Conservation (phyloP, 2,797 vertebrate genomes). For the Microcaecilia unicolor region DNA sequence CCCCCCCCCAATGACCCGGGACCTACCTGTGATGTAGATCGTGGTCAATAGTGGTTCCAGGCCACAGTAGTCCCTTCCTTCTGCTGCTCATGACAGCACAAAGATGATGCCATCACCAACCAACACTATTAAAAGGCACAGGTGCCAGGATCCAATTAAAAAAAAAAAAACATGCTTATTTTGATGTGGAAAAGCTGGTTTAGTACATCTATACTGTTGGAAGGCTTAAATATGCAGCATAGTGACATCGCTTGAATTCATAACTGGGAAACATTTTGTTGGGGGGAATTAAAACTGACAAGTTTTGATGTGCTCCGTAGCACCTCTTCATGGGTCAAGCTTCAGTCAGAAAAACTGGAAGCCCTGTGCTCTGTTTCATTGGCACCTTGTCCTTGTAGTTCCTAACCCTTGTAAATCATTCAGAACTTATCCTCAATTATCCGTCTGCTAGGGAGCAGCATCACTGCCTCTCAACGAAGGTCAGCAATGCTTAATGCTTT, state of each 20-base stretch:
- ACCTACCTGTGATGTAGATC: too few relatives aligned
- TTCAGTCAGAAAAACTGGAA: constrained; percentile 13
- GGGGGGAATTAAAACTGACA: constrained; percentile 18
- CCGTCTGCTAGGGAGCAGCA: neutral
- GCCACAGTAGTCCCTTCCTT: too few relatives aligned
- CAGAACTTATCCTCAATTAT: neutral
- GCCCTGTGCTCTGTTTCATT: constrained; percentile 4
- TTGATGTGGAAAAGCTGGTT: too few relatives aligned
- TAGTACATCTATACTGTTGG: neutral
- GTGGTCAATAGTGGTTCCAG: too few relatives aligned
- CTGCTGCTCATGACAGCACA: too few relatives aligned
- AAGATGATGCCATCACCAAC: too few relatives aligned
- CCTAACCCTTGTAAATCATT: constrained; percentile 18
- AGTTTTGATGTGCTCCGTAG: constrained; percentile 21
- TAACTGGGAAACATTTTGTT: constrained; percentile 23
- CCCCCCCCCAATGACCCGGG: too few relatives aligned
- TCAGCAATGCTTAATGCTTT: constrained; percentile 28
- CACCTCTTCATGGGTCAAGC: constrained; percentile 18
- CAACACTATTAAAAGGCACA: too few relatives aligned
- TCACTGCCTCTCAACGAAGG: constrained; percentile 28
- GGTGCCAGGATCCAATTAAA: too few relatives aligned
- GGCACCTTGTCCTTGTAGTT: constrained; percentile 16
- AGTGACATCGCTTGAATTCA: constrained; percentile 8
- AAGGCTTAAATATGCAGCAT: neutral
- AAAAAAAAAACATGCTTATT: too few relatives aligned